Evolutionary conservation across 1,140 invertebrate genomes (phyloP), one percentile per base, ranked within the genome.

Genomic region (Atta texana): DNA sequence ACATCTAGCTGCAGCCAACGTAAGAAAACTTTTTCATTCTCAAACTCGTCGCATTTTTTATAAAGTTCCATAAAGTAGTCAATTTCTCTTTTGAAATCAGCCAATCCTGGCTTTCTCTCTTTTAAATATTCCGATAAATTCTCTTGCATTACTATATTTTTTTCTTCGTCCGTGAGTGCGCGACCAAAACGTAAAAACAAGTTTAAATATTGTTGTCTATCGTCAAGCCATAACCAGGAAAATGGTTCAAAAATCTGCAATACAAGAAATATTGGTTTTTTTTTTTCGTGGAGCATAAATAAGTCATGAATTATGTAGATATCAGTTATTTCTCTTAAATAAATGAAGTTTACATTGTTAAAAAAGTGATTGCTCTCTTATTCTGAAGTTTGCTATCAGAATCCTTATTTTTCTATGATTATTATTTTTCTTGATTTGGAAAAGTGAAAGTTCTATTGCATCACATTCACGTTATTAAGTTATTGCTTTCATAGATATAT

Each of bases 1-100:
- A 97, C 93, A 89, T 98, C 96, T 0, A 98, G 93, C 87, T 96
- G 95, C 12, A 98, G 95, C 97, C 98, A 98, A 21, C 96, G 95
- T 49, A 97, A 96, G 92, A 98, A 96, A 10, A 96, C 90, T 55
- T 94, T 93, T 53, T 93, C 92, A 16, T 92, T 91, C 31, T 95
- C 92, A 24, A 96, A 94, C 8, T 90, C 39, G 53, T 94, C 89
- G 18, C 96, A 94, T 89, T 97, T 95, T n/a, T 96, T 94, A 87
- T 97, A 97, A 3, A 97, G 93, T 74, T 95, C 94, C 90, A 97
- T 95, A 92, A 97, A 97, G 5, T 95, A 95, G 87, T 97, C 96
- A 87, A 97, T 96, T 95, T 94, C 91, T n/a, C 82, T 92, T 92
- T 96, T 97, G 88, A 97, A 97, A 87, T 97, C 96, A 3, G 93